Evolutionary conservation across 2,797 vertebrate genomes (phyloP).

Genomic region (Lithobates sylvaticus): DNA sequence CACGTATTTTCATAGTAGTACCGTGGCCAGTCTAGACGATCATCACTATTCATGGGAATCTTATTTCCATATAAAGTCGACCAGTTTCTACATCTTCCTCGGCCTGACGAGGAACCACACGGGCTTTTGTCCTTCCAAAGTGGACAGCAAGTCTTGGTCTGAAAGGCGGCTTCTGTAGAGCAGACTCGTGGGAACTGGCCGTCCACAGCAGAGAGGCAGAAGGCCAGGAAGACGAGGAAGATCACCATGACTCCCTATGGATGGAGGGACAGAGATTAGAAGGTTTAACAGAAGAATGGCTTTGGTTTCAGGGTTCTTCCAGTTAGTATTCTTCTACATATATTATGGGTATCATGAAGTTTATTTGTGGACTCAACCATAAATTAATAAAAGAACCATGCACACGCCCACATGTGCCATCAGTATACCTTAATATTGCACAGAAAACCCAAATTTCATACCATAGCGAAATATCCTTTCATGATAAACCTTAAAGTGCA

Average conservation of each 20-base stretch:
- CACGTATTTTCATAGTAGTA: slow-evolving; percentile 50
- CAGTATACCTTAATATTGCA: no score
- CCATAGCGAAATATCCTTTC: no score
- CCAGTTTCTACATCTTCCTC: slow-evolving; percentile 31
- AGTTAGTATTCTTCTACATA: no score
- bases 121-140: slow-evolving; percentile 51
- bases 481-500: no score
- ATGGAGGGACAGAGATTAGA: no score
- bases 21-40: slow-evolving; percentile 53
- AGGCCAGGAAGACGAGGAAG: not conserved
- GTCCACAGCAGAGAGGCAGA: slow-evolving; percentile 12
- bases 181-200: slow-evolving; percentile 58
- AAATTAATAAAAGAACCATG: no score
- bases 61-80: not conserved
- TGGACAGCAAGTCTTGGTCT: slow-evolving; percentile 51
- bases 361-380: no score
- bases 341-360: no score
- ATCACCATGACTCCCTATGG: slow-evolving; percentile 14
- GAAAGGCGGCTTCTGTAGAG: slow-evolving; percentile 46
- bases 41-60: slow-evolving; percentile 35
- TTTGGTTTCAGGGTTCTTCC: no score
- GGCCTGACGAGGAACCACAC: slow-evolving; percentile 46
- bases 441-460: no score
- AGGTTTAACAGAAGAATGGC: no score
- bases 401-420: no score